These are phyloP conservation scores for Lycocerus yunnanus DNA, from an alignment of 2,888 invertebrate genomes.

Conservation along the genomic window DNA sequence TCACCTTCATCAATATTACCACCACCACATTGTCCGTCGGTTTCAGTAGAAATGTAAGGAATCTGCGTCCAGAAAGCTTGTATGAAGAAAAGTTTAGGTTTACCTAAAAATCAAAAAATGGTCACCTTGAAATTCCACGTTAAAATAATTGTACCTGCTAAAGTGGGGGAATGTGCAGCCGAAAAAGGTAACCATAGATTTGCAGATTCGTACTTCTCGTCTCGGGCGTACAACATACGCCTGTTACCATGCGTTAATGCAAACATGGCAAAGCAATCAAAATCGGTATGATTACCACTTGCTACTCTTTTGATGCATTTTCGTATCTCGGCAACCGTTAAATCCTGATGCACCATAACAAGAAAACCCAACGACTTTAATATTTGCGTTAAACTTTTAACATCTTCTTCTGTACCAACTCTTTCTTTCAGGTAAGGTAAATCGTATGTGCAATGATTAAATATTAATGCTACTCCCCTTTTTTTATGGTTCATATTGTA, in stretches of 20 bases:
- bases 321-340: slow-evolving; percentile 69
- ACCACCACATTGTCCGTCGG: slow-evolving; percentile 81
- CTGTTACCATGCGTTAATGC: slow-evolving; percentile 91
- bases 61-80: slow-evolving; percentile 63
- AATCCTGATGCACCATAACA: slow-evolving; percentile 73
- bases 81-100: slow-evolving; percentile 62
- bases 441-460: slow-evolving; percentile 87
- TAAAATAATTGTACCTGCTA: no score
- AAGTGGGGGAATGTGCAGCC: slow-evolving; percentile 77
- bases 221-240: slow-evolving; percentile 84
- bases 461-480: slow-evolving; percentile 86
- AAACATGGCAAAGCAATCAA: slow-evolving; percentile 82
- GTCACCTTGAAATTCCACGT: no score
- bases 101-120: not conserved
- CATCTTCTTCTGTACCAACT: slow-evolving; percentile 85
- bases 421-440: slow-evolving; percentile 72
- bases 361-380: slow-evolving; percentile 72
- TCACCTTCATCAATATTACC: no score
- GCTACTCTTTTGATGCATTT: slow-evolving; percentile 70
- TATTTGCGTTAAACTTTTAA: slow-evolving; percentile 70
- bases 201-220: slow-evolving; percentile 83
- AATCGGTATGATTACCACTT: slow-evolving; percentile 75
- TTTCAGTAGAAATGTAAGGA: slow-evolving; percentile 71
- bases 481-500: no score
- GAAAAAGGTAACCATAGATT: slow-evolving; percentile 79